Evolutionary conservation across 2,888 invertebrate genomes (phyloP).

Genomic region (Corythucha ciliata): DNA sequence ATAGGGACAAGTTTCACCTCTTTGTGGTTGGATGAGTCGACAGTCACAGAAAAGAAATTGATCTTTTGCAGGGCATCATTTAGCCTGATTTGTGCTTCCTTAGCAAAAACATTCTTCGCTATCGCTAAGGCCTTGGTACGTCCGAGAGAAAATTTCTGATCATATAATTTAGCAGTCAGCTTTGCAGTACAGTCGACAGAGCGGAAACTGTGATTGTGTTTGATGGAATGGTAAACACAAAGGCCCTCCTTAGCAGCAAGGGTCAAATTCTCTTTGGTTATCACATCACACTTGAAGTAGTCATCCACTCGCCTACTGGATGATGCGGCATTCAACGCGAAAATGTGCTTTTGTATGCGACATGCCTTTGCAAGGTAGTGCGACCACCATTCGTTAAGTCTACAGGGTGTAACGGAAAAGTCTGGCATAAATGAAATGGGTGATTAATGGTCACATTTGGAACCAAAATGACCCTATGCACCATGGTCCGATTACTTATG

Average conservation of each 20-base stretch:
- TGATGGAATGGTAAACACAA: conserved; percentile 7
- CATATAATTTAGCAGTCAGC: conserved; percentile 1
- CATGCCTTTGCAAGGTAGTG: too few relatives aligned
- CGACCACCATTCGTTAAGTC: too few relatives aligned
- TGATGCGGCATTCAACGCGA: too few relatives aligned
- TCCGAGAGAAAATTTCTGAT: conserved; percentile 6
- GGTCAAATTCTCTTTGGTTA: conserved; percentile 1
- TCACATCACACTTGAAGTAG: too few relatives aligned
- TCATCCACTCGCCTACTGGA: too few relatives aligned
- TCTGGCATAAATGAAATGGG: too few relatives aligned
- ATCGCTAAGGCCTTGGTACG: conserved; percentile 26
- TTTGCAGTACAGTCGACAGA: conserved; percentile 14
- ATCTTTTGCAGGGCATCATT: conserved; percentile 19
- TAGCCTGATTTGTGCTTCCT: conserved; percentile 21
- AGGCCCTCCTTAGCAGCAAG: conserved; percentile 14
- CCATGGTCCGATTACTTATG: too few relatives aligned
- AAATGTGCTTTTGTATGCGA: too few relatives aligned
- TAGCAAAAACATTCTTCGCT: conserved; percentile 26
- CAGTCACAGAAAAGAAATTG: conserved; percentile 22
- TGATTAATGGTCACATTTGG: too few relatives aligned
- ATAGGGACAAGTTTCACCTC: conserved; percentile 27
- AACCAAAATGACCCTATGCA: too few relatives aligned
- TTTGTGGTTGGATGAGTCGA: conserved; percentile 29
- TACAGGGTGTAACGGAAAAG: too few relatives aligned
- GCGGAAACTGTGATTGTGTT: conserved; percentile 12